Evolutionary conservation across 2,113 vertebrate species (phyloP), one percentile per base, ranked within the genome.

Genomic region (Cyrtonyx montezumae): DNA sequence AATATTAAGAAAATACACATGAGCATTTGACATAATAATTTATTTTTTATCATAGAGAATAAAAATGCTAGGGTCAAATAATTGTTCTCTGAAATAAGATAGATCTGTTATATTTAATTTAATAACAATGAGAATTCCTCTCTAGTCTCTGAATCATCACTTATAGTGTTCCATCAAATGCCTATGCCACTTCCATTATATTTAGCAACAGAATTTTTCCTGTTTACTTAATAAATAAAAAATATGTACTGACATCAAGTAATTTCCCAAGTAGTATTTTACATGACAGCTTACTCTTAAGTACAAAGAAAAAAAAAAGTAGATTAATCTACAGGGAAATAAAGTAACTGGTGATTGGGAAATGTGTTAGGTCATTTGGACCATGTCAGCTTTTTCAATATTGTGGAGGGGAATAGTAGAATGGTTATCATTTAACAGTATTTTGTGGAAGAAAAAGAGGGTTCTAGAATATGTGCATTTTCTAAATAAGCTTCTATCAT

Each of bases 281-380:
- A 61, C 8, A 81, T 17, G 9, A 21, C 55, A 70, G 45, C 5
- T 37, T 49, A 62, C 0, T 1, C 5, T 63, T 56, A 51, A 32
- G 36, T 49, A 37, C 9, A 28, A 53, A 53, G 5, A 51, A 26
- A 51, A 75, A 62, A 28, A 11, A 55, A 28, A 53, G 7, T 30
- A 34, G 30, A 32, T 65, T 79, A 82, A 73, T 20, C 20, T 66
- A n/a, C 25, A 2, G 2, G 48, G 48, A 43, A 71, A 49, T 36
- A 74, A 36, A 36, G 42, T 46, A 73, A 25, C 10, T 4, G 0
- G 3, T 30, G 6, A 0, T 62, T 82, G n/a, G 7, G 2, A 13
- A 79, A 49, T 3, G 12, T 34, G 3, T 58, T 68, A 26, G 7
- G 13, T 9, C 10, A 75, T 0, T 66, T 71, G 40, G 37, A 21